Conservation (phyloP, 2,888 invertebrate genomes). For the Pantelozetes paolii region DNA sequence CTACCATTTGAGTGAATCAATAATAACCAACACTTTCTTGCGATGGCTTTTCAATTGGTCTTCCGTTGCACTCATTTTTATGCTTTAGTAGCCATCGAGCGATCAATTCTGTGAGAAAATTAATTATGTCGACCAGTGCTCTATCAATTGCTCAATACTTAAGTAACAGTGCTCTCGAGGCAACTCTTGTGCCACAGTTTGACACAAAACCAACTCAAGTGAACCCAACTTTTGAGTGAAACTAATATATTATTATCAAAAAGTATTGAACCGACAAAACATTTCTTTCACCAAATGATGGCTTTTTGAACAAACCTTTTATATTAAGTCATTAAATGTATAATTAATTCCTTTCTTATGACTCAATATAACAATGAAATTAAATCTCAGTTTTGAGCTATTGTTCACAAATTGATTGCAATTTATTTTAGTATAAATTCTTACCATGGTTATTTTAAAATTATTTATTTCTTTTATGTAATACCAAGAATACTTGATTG, state of each 20-base stretch:
- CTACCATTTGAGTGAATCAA: neutral
- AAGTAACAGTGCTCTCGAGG: neutral
- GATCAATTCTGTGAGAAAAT: conserved; percentile 20
- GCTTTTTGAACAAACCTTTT: neutral
- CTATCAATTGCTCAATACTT: neutral
- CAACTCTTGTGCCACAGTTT: neutral
- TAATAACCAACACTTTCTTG: neutral
- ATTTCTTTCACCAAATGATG: neutral
- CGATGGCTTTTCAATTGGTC: neutral
- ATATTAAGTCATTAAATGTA: neutral
- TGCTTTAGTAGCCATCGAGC: conserved; percentile 10
- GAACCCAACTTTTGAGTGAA: neutral
- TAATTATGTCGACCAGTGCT: conserved; percentile 15
- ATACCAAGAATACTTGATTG: too few relatives aligned
- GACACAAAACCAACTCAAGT: conserved; percentile 8
- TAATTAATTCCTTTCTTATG: neutral
- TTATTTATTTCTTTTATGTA: too few relatives aligned
- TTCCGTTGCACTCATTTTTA: conserved; percentile 1
- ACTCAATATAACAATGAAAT: too few relatives aligned
- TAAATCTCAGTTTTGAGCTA: too few relatives aligned
- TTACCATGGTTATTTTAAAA: too few relatives aligned
- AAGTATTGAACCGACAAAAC: conserved; percentile 16
- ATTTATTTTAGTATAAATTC: too few relatives aligned
- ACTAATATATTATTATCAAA: conserved; percentile 24
- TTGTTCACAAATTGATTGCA: too few relatives aligned